Evolutionary conservation across 2,113 vertebrate species (phyloP).

Genomic region (Limnothrissa miodon): DNA sequence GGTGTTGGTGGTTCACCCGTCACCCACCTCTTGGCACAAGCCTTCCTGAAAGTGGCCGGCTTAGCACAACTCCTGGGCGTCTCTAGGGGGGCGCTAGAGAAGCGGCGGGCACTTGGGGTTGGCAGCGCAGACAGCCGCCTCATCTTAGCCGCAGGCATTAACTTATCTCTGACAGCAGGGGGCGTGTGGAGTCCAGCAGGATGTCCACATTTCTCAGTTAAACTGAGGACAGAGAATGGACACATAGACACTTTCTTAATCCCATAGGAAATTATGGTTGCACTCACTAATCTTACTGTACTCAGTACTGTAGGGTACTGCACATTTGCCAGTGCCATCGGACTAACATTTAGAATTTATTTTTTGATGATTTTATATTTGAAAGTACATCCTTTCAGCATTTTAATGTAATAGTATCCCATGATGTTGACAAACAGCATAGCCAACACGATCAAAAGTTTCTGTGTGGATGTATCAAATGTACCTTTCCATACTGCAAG

Average conservation of each 20-base stretch:
- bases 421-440: not conserved
- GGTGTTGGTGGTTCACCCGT: not conserved
- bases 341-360: not conserved
- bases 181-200: slow-evolving; percentile 50
- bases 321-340: not conserved
- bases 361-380: too few relatives aligned
- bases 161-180: slow-evolving; percentile 35
- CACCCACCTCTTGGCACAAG: not conserved
- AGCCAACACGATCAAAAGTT: not conserved
- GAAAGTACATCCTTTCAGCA: too few relatives aligned
- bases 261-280: too few relatives aligned
- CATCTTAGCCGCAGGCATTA: slow-evolving; percentile 52
- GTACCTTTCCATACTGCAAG: slow-evolving; percentile 75
- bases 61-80: slow-evolving; percentile 58
- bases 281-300: not conserved
- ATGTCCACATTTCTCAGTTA: slow-evolving; percentile 52
- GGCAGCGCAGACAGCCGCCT: slow-evolving; percentile 72
- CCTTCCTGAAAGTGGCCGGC: slow-evolving; percentile 45
- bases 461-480: not conserved
- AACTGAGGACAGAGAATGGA: slow-evolving; percentile 59
- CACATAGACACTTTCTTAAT: too few relatives aligned
- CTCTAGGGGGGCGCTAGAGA: slow-evolving; percentile 62
- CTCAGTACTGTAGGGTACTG: not conserved
- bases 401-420: too few relatives aligned
- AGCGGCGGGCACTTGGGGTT: slow-evolving; percentile 67